Evolutionary conservation across 1,140 invertebrate genomes (phyloP).

Genomic region (Pachypeltis micranthus): DNA sequence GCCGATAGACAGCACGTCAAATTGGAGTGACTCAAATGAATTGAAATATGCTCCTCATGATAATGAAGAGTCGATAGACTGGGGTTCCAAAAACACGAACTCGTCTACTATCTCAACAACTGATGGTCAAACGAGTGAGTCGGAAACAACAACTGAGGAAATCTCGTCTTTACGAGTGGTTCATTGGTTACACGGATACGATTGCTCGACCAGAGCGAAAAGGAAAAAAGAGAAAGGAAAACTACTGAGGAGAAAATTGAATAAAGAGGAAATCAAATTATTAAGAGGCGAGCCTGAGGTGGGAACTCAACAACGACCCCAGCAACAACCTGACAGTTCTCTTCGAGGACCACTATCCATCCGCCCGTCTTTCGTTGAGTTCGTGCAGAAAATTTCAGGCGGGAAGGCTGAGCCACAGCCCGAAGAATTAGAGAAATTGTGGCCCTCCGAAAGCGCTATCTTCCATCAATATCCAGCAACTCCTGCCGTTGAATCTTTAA

Average conservation of each 20-base stretch:
- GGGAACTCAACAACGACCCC: background rate
- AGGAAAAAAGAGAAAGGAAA: background rate
- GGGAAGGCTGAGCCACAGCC: background rate
- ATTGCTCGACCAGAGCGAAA: background rate
- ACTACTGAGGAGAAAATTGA: background rate
- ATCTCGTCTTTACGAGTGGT: background rate
- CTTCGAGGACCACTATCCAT: background rate
- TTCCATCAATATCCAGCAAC: background rate
- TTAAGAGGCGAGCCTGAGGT: background rate
- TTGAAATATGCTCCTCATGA: too few relatives aligned
- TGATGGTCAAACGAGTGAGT: too few relatives aligned
- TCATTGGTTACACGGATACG: background rate
- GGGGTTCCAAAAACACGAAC: too few relatives aligned
- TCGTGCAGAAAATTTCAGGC: background rate
- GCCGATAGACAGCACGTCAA: too few relatives aligned
- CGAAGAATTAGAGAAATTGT: background rate
- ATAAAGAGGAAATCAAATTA: background rate
- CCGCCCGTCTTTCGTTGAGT: background rate
- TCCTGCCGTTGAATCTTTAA: background rate
- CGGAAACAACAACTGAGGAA: too few relatives aligned
- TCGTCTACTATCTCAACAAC: too few relatives aligned
- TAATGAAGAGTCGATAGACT: too few relatives aligned
- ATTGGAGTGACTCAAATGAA: too few relatives aligned
- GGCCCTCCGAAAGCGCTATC: background rate
- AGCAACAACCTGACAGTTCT: background rate